Evolutionary conservation across 2,888 invertebrate species (phyloP).

Genomic region (Lasius platythorax): DNA sequence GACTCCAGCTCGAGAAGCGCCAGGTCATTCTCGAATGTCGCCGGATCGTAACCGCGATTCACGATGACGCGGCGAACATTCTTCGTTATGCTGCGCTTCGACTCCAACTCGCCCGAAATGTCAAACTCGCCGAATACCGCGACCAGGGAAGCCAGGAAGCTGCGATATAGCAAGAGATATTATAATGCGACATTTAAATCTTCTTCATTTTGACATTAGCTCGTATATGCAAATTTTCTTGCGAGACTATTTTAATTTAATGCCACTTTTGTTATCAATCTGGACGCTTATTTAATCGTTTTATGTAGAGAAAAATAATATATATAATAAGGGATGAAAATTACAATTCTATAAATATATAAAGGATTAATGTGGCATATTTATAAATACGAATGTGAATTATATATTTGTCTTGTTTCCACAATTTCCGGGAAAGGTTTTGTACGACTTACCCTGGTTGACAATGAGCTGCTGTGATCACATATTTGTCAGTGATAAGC

Average conservation of each 20-base stretch:
- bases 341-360: not conserved
- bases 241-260: not conserved
- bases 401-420: not conserved
- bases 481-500: constrained; percentile 94
- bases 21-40: constrained; percentile 96
- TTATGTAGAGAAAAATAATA: not conserved
- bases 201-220: not conserved
- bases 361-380: not conserved
- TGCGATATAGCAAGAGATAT: constrained; percentile 80
- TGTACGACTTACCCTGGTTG: constrained; percentile 92
- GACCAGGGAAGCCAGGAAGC: constrained; percentile 95
- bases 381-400: not conserved
- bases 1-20: constrained; percentile 95
- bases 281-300: not conserved
- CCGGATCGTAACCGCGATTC: constrained; percentile 95
- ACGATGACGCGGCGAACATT: constrained; percentile 96
- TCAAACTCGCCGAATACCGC: constrained; percentile 97
- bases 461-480: constrained; percentile 97
- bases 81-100: constrained; percentile 91
- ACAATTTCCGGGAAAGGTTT: not conserved
- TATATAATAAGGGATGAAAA: not conserved
- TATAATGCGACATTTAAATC: not conserved
- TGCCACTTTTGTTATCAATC: not conserved
- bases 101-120: constrained; percentile 94
- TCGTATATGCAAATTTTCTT: not conserved